phyloP scores from a whole-genome alignment of 2,888 invertebrate genomes.

The Tipula unca region DNA sequence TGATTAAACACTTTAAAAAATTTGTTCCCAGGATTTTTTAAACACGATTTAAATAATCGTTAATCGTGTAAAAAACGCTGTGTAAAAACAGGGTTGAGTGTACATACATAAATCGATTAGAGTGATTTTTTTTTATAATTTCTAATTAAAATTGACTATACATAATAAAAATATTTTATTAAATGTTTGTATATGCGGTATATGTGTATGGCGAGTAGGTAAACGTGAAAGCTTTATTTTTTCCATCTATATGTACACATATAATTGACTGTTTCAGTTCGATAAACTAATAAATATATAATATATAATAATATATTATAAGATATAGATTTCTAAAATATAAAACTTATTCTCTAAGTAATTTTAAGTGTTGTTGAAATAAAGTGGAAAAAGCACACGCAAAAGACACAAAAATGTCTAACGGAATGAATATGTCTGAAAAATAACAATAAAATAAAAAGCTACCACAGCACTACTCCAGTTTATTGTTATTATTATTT shows the following conservation, averaged over 20 bases:
- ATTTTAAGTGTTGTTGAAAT: neutral
- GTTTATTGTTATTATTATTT: neutral
- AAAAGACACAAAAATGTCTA: neutral
- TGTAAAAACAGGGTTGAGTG: too few relatives aligned
- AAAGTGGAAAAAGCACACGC: neutral
- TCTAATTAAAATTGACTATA: too few relatives aligned
- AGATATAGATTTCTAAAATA: neutral
- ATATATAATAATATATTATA: neutral
- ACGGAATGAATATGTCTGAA: neutral
- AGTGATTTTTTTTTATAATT: too few relatives aligned
- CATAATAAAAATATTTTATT: too few relatives aligned
- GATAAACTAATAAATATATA: neutral
- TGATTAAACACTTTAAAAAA: too few relatives aligned
- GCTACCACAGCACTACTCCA: neutral
- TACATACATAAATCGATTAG: too few relatives aligned
- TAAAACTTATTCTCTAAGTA: neutral
- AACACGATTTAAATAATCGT: too few relatives aligned
- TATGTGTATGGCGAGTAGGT: too few relatives aligned
- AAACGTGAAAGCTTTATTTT: neutral
- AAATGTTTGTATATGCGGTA: too few relatives aligned
- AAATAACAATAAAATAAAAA: conserved; percentile 8
- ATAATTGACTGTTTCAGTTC: neutral
- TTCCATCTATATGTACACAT: neutral
- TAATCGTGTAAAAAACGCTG: too few relatives aligned
- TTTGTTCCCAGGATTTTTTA: too few relatives aligned